Evolutionary conservation across 2,797 vertebrate species (phyloP).

Genomic region (Pteropus rufus): DNA sequence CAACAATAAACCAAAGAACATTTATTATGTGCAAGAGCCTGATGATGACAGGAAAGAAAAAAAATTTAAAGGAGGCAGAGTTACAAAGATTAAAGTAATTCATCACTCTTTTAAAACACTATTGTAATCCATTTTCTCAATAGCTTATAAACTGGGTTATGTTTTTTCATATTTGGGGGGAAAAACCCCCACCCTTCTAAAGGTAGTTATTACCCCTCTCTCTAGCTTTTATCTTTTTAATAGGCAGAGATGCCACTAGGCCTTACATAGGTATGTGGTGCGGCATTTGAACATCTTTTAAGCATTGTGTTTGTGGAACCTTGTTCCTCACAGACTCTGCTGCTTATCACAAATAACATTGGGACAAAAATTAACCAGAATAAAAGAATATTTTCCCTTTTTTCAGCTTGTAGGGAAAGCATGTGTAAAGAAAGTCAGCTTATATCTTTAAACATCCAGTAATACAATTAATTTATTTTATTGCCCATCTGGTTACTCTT

Average conservation of each 20-base stretch:
- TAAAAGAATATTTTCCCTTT: background rate
- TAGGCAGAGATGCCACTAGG: background rate
- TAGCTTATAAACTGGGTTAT: background rate
- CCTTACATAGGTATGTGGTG: background rate
- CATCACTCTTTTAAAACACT: conserved; percentile 11
- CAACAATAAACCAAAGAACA: background rate
- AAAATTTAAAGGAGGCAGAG: background rate
- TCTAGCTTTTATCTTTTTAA: background rate
- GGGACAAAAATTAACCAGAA: conserved; percentile 21
- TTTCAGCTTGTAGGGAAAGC: background rate
- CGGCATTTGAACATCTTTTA: background rate
- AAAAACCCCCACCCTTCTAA: background rate
- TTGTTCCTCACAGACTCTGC: background rate
- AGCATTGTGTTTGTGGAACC: background rate
- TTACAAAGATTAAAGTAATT: conserved; percentile 37
- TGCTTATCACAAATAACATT: background rate
- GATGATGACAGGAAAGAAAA: background rate
- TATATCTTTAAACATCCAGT: conserved; percentile 17
- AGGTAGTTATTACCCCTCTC: background rate
- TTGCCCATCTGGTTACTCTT: background rate
- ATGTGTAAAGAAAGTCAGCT: conserved; percentile 20
- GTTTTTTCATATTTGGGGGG: background rate
- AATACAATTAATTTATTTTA: background rate
- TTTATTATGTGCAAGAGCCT: background rate
- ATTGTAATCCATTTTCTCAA: conserved; percentile 2